phyloP scores from a whole-genome alignment of 92 coral and sea anemone species.

The Porites cylindrica region DNA sequence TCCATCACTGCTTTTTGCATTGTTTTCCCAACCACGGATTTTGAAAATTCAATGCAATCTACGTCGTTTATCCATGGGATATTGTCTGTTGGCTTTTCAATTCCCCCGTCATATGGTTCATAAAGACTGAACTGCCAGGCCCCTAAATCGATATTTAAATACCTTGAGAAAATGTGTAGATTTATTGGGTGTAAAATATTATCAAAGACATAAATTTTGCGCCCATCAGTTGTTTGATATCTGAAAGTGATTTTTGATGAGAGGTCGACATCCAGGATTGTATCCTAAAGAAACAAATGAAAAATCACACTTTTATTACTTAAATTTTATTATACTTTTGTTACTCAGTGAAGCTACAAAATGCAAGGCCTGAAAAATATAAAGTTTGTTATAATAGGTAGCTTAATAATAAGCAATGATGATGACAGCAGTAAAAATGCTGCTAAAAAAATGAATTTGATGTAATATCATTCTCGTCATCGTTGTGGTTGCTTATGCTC shows the following conservation, averaged over 20 bases:
- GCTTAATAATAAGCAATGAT: too few relatives aligned
- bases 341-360: too few relatives aligned
- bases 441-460: too few relatives aligned
- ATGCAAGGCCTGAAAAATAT: too few relatives aligned
- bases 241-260: slow-evolving; percentile 67
- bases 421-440: too few relatives aligned
- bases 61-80: slow-evolving; percentile 92
- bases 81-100: slow-evolving; percentile 70
- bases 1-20: slow-evolving; percentile 87
- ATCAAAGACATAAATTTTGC: slow-evolving; percentile 79
- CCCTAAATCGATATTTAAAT: slow-evolving; percentile 66
- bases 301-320: too few relatives aligned
- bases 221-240: slow-evolving; percentile 77
- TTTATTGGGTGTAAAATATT: slow-evolving; percentile 55
- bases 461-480: too few relatives aligned
- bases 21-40: slow-evolving; percentile 68
- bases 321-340: too few relatives aligned
- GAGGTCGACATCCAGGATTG: slow-evolving; percentile 63
- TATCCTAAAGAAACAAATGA: slow-evolving; percentile 44
- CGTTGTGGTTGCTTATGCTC: too few relatives aligned
- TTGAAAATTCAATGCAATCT: slow-evolving; percentile 77
- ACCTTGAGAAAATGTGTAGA: slow-evolving; percentile 52
- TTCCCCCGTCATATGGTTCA: slow-evolving; percentile 90
- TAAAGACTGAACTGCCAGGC: slow-evolving; percentile 85
- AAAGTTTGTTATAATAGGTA: too few relatives aligned